A percentile compares a stretch with the other conserved stretches of the same genome.
Conservation (phyloP, 2,797 vertebrate species). For the Pangasius krempfi region DNA sequence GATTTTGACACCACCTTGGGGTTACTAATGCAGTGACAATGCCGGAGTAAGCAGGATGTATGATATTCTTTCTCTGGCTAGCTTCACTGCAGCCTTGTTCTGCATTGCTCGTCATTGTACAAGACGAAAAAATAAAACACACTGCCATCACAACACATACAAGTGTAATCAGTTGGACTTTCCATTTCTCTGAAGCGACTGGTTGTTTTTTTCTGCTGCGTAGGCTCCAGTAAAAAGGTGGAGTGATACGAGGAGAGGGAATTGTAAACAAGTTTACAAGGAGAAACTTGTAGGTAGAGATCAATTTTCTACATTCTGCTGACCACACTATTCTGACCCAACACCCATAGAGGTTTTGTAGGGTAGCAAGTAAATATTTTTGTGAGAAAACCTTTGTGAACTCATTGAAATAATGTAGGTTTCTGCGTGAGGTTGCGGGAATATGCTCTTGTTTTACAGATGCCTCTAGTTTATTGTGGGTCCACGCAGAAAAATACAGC, state of each 20-base stretch:
- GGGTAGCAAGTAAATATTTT: constrained; percentile 13
- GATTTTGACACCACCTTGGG: background rate
- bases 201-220: constrained; percentile 40
- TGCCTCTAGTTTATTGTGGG: background rate
- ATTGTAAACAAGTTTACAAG: constrained; percentile 54
- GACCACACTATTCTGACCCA: constrained; percentile 49
- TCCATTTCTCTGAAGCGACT: constrained; percentile 30
- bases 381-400: background rate
- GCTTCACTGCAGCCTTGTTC: constrained; percentile 9
- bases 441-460: background rate
- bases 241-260: constrained; percentile 27
- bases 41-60: background rate
- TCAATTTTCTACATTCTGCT: constrained; percentile 54
- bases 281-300: constrained; percentile 50
- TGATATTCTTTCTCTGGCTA: background rate
- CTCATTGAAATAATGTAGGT: background rate
- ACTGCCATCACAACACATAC: constrained; percentile 40
- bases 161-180: constrained; percentile 48
- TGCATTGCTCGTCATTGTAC: constrained; percentile 21
- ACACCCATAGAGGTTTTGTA: constrained; percentile 43
- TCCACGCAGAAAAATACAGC: background rate
- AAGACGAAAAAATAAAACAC: constrained; percentile 36
- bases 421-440: background rate
- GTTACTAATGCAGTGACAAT: background rate
- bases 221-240: constrained; percentile 17